Percentiles rank a stretch among this genome's conserved stretches.
These are phyloP conservation scores for Saccostrea echinata DNA, from an alignment of 1,140 invertebrate species.

Conservation along the genomic window DNA sequence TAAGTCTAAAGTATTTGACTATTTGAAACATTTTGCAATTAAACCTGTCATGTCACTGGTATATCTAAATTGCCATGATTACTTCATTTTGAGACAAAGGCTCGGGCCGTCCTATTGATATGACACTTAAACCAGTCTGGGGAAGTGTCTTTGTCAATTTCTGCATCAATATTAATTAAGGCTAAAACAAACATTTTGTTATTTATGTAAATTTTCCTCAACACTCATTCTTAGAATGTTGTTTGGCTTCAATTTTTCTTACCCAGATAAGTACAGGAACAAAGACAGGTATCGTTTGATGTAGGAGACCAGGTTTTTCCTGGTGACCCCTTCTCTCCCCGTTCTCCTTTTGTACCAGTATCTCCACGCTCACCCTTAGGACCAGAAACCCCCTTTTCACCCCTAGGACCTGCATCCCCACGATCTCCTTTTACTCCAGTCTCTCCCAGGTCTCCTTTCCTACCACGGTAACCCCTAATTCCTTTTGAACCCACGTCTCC, in stretches of 20 bases:
- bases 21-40: no score
- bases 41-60: no score
- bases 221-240: no score
- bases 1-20: no score
- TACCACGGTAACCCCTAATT: neutral
- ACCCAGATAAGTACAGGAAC: slow-evolving; percentile 1
- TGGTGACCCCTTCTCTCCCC: neutral
- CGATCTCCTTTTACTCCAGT: neutral
- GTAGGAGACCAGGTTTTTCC: neutral
- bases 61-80: no score
- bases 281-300: slow-evolving; percentile 6
- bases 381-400: neutral
- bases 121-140: no score
- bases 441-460: neutral
- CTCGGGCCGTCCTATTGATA: no score
- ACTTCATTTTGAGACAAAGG: no score
- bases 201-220: no score
- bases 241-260: neutral
- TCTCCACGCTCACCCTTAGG: neutral
- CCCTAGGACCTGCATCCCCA: neutral
- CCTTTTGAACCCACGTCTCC: neutral
- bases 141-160: no score
- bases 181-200: no score
- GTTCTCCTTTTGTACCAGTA: neutral
- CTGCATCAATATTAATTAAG: no score